These are phyloP conservation scores for Alitta virens DNA, from an alignment of 2,888 invertebrate genomes.

Conservation along the genomic window DNA sequence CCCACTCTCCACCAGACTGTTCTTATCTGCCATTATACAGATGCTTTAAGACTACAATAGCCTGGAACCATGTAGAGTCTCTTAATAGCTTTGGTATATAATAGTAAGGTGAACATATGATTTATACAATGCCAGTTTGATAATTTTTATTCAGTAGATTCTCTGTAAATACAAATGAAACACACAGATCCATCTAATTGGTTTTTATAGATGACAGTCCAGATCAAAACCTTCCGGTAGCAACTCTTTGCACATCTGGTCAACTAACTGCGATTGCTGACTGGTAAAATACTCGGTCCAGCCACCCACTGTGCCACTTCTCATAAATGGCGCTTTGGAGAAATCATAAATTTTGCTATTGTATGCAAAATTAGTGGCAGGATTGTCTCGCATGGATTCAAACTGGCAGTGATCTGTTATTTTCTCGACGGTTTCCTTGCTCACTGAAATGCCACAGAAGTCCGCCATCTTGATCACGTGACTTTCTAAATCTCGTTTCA, in stretches of 20 bases:
- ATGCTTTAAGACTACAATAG: no score
- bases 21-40: no score
- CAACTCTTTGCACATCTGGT: background rate
- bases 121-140: no score
- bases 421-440: background rate
- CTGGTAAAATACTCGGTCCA: background rate
- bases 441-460: background rate
- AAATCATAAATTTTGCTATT: background rate
- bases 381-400: background rate
- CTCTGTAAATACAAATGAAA: no score
- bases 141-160: no score
- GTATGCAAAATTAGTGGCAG: background rate
- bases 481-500: background rate
- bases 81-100: no score
- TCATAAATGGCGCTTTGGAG: background rate
- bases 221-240: no score
- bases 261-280: background rate
- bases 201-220: no score
- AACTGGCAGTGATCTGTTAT: background rate
- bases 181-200: no score
- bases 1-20: no score
- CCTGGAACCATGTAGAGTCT: no score
- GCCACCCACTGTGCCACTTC: background rate
- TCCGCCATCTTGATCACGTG: background rate
- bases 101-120: no score